Percentiles rank a stretch among this genome's conserved stretches.
phyloP scores from a whole-genome alignment of 92 coral and sea anemone species.

The Paramuricea clavata region DNA sequence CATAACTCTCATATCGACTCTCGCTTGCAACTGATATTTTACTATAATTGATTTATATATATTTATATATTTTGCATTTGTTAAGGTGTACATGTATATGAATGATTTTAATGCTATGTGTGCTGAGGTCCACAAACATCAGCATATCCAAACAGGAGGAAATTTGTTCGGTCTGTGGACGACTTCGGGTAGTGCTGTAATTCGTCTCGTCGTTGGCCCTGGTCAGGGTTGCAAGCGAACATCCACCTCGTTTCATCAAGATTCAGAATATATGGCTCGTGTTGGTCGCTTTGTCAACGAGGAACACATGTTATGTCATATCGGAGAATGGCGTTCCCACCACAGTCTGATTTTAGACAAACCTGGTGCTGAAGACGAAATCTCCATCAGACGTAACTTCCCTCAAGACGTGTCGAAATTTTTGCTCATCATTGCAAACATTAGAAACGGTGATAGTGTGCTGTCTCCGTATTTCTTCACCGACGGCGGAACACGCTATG shows the following conservation, averaged over 20 bases:
- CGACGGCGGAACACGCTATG: neutral
- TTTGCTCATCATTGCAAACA: constrained; percentile 82
- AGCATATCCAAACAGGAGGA: constrained; percentile 67
- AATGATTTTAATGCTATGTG: constrained; percentile 67
- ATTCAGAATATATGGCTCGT: constrained; percentile 71
- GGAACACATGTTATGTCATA: constrained; percentile 82
- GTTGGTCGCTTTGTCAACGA: constrained; percentile 76
- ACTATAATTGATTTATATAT: neutral
- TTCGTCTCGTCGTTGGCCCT: constrained; percentile 87
- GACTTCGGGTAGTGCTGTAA: constrained; percentile 56
- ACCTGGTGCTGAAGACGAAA: constrained; percentile 82
- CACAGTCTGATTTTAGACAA: constrained; percentile 72
- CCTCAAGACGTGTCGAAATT: constrained; percentile 79
- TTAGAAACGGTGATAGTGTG: neutral
- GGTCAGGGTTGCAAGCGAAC: constrained; percentile 74
- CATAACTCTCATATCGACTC: too few relatives aligned
- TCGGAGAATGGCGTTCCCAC: constrained; percentile 98
- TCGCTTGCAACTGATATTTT: too few relatives aligned
- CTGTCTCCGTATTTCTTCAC: constrained; percentile 29
- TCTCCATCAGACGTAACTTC: constrained; percentile 73
- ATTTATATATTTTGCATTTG: neutral
- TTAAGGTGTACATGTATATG: constrained; percentile 48
- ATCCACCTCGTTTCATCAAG: constrained; percentile 75
- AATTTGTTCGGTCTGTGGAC: constrained; percentile 87
- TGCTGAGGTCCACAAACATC: constrained; percentile 31